A percentile compares a stretch with the other conserved stretches of the same genome.
Evolutionary conservation across 2,113 vertebrate species (phyloP).

Genomic region (Pan paniscus): DNA sequence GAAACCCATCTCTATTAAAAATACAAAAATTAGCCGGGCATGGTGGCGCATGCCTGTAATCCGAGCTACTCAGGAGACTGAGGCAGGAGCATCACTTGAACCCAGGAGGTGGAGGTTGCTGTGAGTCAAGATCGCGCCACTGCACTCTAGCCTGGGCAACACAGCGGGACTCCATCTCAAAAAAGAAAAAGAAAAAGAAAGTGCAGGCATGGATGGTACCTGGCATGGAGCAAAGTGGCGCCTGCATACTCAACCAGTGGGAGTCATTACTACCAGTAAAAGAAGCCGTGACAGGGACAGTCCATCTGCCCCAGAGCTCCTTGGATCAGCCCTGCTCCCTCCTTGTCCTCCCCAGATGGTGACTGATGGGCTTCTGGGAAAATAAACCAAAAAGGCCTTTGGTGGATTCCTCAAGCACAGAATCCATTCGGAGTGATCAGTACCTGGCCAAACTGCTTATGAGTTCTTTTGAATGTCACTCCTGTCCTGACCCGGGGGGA

Average conservation of each 20-base stretch:
- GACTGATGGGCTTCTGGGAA: not conserved
- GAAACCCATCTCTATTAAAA: no score
- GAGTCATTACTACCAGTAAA: not conserved
- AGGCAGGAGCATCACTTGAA: no score
- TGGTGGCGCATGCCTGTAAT: no score
- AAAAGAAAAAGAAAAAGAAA: not conserved
- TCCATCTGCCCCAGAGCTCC: not conserved
- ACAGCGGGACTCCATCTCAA: no score
- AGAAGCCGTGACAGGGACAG: not conserved
- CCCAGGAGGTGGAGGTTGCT: no score
- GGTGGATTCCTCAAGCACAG: not conserved
- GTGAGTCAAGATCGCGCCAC: no score
- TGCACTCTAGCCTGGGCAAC: no score
- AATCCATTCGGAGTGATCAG: not conserved
- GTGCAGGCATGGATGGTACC: not conserved
- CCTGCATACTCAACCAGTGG: not conserved
- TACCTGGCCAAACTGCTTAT: not conserved
- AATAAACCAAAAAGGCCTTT: not conserved
- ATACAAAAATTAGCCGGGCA: no score
- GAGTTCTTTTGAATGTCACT: no score
- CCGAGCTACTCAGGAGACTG: no score
- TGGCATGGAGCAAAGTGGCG: accelerated
- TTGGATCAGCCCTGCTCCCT: not conserved
- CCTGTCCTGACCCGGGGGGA: not conserved
- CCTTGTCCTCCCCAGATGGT: not conserved